Conservation (phyloP, 2,888 invertebrate genomes). For the Eupithecia subfuscata region DNA sequence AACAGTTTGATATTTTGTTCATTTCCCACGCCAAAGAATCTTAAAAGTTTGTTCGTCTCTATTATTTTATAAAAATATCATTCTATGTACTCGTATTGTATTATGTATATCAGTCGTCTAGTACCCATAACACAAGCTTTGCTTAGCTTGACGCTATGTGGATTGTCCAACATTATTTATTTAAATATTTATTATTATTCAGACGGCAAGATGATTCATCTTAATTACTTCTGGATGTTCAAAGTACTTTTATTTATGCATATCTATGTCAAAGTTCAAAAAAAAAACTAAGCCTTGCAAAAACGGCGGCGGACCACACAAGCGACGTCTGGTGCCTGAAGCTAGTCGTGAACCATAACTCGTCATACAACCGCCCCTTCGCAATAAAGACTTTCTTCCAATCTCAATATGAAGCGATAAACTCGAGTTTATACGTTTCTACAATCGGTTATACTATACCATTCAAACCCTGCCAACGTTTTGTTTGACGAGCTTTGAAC, state of each 20-base stretch:
- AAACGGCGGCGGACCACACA: slow-evolving; percentile 71
- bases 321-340: slow-evolving; percentile 63
- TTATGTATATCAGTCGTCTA: too few relatives aligned
- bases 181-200: too few relatives aligned
- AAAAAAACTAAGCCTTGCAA: slow-evolving; percentile 61
- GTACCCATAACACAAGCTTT: too few relatives aligned
- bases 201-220: too few relatives aligned
- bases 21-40: neutral
- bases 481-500: slow-evolving; percentile 45
- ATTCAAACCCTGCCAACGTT: slow-evolving; percentile 46
- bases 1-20: neutral
- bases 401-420: slow-evolving; percentile 69
- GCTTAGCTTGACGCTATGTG: too few relatives aligned
- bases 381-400: slow-evolving; percentile 72
- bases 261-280: slow-evolving; percentile 46
- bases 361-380: slow-evolving; percentile 55
- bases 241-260: slow-evolving; percentile 17
- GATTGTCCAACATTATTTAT: too few relatives aligned
- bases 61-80: too few relatives aligned
- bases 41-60: neutral
- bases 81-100: too few relatives aligned
- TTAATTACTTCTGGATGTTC: neutral
- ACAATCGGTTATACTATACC: slow-evolving; percentile 50
- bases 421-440: slow-evolving; percentile 67
- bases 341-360: slow-evolving; percentile 78